Evolutionary conservation across 2,113 vertebrate species (phyloP).

Genomic region (Hystrix cristata): DNA sequence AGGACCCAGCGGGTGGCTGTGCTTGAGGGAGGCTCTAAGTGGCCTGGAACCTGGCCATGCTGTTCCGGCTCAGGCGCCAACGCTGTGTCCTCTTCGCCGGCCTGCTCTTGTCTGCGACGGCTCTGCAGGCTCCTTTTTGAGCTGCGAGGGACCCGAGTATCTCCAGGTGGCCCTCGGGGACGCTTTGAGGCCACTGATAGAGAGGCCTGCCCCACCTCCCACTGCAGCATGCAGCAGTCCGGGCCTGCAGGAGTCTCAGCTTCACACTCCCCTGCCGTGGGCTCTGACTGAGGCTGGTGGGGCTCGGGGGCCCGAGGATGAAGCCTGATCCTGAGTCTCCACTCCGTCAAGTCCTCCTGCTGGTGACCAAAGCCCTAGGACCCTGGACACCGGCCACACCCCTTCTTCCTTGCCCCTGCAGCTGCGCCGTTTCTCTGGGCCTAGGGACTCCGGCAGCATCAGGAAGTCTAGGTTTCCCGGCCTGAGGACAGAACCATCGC

Average conservation of each 20-base stretch:
- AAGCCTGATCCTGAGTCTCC: accelerated
- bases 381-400: neutral
- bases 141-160: neutral
- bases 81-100: accelerated
- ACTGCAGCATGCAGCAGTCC: no score
- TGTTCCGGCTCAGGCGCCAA: neutral
- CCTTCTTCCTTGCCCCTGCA: no score
- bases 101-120: accelerated
- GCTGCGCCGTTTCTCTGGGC: accelerated
- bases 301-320: accelerated
- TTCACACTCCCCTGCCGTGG: accelerated
- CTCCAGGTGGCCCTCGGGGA: neutral
- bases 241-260: no score
- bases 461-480: neutral
- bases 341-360: accelerated
- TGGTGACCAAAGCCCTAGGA: neutral
- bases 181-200: neutral
- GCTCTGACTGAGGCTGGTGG: accelerated
- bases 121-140: no score
- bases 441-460: neutral
- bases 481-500: neutral
- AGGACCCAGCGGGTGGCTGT: accelerated
- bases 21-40: accelerated
- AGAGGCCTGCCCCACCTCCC: neutral
- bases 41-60: neutral